Evolutionary conservation across 1,140 invertebrate species (phyloP).

Genomic region (Melanaphis sacchari): DNA sequence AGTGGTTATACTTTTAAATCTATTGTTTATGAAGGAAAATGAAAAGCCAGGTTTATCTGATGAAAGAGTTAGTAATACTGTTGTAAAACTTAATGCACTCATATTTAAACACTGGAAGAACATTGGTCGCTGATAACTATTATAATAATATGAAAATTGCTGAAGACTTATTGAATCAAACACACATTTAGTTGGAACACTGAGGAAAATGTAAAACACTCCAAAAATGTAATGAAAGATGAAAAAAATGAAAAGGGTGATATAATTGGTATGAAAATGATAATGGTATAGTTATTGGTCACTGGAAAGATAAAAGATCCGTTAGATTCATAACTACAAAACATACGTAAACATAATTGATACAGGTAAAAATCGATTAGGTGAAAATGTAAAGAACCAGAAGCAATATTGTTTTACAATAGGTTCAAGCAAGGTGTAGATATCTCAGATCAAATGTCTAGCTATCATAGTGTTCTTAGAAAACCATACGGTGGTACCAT

Average conservation of each 20-base stretch:
- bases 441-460: constrained; percentile 63
- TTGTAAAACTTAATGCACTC: background rate
- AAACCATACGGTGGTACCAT: constrained; percentile 63
- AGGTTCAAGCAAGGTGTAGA: constrained; percentile 63
- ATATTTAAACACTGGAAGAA: constrained; percentile 28
- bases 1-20: constrained; percentile 16
- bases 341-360: constrained; percentile 58
- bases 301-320: constrained; percentile 61
- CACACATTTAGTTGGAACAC: constrained; percentile 58
- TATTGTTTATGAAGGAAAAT: constrained; percentile 26
- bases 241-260: constrained; percentile 52
- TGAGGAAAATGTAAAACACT: constrained; percentile 58
- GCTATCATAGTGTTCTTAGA: constrained; percentile 62
- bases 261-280: constrained; percentile 54
- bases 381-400: constrained; percentile 59
- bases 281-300: constrained; percentile 60
- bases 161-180: constrained; percentile 44
- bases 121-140: constrained; percentile 57
- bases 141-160: constrained; percentile 58
- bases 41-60: constrained; percentile 18
- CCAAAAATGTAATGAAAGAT: constrained; percentile 51
- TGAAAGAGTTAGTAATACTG: constrained; percentile 5
- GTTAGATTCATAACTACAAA: constrained; percentile 60
- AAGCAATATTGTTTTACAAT: constrained; percentile 64
- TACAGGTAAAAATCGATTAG: constrained; percentile 46